These are phyloP conservation scores for Columbina picui DNA, from an alignment of 2,113 vertebrate genomes.

Conservation along the genomic window DNA sequence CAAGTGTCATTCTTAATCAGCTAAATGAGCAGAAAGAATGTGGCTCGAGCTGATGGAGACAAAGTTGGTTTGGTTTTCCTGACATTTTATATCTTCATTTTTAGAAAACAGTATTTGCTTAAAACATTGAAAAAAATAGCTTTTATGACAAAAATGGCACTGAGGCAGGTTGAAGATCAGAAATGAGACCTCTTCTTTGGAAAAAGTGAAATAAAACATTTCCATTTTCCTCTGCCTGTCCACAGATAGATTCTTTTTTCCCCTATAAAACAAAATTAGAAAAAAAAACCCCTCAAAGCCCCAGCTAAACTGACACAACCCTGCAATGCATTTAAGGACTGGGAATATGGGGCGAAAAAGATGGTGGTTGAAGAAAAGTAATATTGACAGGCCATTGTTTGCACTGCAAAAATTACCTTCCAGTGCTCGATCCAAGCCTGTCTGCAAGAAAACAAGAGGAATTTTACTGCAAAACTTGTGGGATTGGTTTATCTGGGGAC, in stretches of 20 bases:
- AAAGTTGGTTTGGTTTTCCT: not conserved
- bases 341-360: accelerated
- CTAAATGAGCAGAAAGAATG: not conserved
- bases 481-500: not conserved
- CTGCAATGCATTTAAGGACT: not conserved
- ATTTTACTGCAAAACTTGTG: not conserved
- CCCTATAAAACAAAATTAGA: not conserved
- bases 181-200: not conserved
- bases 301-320: accelerated
- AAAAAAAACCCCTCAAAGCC: not conserved
- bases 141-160: not conserved
- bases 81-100: not conserved
- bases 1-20: accelerated
- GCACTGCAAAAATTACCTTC: not conserved
- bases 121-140: not conserved
- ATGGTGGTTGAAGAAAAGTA: not conserved
- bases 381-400: not conserved
- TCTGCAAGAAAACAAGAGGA: not conserved
- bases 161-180: not conserved
- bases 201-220: not conserved
- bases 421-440: accelerated
- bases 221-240: accelerated
- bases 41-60: not conserved
- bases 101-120: not conserved
- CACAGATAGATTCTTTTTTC: not conserved